These are phyloP conservation scores for Shinisaurus crocodilurus DNA, from an alignment of 2,113 vertebrate genomes.

Conservation along the genomic window DNA sequence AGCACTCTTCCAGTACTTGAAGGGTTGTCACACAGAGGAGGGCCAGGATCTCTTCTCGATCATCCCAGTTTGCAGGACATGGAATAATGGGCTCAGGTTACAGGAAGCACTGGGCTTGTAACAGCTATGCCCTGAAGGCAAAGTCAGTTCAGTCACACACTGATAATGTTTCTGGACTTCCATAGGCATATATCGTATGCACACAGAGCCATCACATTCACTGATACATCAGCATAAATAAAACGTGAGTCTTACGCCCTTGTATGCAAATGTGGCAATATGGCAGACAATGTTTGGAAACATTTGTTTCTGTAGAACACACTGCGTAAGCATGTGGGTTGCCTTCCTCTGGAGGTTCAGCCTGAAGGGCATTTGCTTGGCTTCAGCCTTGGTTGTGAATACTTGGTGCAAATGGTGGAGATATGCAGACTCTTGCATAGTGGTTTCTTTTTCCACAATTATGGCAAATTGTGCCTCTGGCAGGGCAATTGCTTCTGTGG, in stretches of 20 bases:
- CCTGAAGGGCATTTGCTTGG: not conserved
- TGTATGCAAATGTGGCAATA: not conserved
- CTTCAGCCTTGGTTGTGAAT: not conserved
- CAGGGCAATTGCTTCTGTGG: not conserved
- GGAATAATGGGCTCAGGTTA: too few species aligned
- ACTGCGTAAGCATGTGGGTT: not conserved
- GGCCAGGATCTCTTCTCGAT: too few species aligned
- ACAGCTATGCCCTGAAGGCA: too few species aligned
- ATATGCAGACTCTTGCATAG: not conserved
- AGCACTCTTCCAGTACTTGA: too few species aligned
- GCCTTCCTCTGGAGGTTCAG: not conserved
- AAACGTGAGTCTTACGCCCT: not conserved
- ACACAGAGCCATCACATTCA: not conserved
- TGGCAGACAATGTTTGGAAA: not conserved
- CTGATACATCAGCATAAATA: not conserved
- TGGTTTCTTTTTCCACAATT: not conserved
- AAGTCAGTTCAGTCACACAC: too few species aligned
- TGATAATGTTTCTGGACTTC: not conserved
- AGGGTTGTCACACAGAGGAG: too few species aligned
- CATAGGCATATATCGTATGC: not conserved
- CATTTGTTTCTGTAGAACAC: not conserved
- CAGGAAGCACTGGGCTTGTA: not conserved
- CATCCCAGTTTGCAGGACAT: too few species aligned
- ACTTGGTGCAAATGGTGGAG: not conserved
- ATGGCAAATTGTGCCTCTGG: not conserved